phyloP scores from a whole-genome alignment of 2,888 invertebrate species.

The Agrotis segetum region DNA sequence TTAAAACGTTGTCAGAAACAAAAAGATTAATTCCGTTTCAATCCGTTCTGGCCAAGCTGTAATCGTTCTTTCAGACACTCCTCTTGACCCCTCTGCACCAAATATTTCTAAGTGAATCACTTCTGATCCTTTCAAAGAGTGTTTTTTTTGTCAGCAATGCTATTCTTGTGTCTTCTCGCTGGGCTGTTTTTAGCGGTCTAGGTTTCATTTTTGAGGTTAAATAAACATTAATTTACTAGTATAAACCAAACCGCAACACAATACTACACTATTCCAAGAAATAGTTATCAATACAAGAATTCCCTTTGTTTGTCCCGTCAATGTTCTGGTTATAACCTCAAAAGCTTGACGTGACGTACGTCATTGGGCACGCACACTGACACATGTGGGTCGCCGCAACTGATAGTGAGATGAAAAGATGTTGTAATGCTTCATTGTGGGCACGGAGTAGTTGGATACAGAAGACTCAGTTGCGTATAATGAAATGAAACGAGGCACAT shows the following conservation, averaged over 20 bases:
- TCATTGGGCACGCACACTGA: conserved; percentile 39
- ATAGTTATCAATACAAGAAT: conserved; percentile 29
- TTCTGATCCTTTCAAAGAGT: too few species aligned
- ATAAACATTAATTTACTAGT: background rate
- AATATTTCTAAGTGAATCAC: too few species aligned
- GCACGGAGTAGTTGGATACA: background rate
- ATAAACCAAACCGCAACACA: conserved; percentile 18
- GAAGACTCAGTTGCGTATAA: background rate
- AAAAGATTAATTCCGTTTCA: too few species aligned
- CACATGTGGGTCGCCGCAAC: conserved; percentile 45
- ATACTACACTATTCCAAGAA: conserved; percentile 26
- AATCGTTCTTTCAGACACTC: too few species aligned
- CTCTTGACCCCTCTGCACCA: too few species aligned
- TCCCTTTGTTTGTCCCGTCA: conserved; percentile 24
- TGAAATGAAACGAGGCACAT: background rate
- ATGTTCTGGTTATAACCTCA: conserved; percentile 33
- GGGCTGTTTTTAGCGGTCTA: background rate
- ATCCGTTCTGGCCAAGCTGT: too few species aligned
- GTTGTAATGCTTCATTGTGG: conserved; percentile 35
- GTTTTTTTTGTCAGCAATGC: too few species aligned
- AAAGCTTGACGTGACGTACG: conserved; percentile 12
- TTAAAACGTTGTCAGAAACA: too few species aligned
- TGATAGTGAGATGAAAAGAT: conserved; percentile 68
- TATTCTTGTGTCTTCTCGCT: too few species aligned
- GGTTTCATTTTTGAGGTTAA: background rate